phyloP scores from a whole-genome alignment of 2,888 invertebrate genomes.

The Mystacides longicornis region DNA sequence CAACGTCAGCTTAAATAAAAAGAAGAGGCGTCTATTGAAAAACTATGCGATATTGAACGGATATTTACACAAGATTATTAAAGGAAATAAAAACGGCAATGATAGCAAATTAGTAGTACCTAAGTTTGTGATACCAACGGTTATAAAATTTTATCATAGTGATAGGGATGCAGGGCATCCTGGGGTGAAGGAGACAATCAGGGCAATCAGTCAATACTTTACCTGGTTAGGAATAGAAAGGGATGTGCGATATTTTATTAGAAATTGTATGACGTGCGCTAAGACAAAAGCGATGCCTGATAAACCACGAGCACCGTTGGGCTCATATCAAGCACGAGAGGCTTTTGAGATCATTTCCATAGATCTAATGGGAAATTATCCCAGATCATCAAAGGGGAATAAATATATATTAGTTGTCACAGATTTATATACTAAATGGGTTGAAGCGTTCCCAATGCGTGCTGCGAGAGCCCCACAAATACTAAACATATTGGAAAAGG shows the following conservation, averaged over 20 bases:
- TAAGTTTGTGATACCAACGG: not conserved
- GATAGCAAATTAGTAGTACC: not conserved
- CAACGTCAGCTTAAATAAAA: no score
- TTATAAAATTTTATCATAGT: not conserved
- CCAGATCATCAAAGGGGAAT: constrained; percentile 14
- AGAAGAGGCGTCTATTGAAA: no score
- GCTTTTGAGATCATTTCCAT: not conserved
- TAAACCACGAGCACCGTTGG: not conserved
- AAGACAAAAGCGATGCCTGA: not conserved
- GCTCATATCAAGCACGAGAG: not conserved
- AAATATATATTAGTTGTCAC: constrained; percentile 25
- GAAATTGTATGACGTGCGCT: not conserved
- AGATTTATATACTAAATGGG: constrained; percentile 27
- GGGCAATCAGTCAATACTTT: not conserved
- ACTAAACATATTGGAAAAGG: not conserved
- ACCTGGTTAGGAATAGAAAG: not conserved
- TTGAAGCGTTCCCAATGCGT: constrained; percentile 25
- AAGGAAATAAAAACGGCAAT: no score
- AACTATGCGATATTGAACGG: no score
- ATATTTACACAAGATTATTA: no score
- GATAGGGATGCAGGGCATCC: not conserved
- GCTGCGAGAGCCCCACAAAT: not conserved
- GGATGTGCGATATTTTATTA: not conserved
- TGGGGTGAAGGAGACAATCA: not conserved
- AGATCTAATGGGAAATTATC: constrained; percentile 1